Base-by-base conservation (phyloP, 2,888 invertebrate species). In the Geophilus truncorum region DNA sequence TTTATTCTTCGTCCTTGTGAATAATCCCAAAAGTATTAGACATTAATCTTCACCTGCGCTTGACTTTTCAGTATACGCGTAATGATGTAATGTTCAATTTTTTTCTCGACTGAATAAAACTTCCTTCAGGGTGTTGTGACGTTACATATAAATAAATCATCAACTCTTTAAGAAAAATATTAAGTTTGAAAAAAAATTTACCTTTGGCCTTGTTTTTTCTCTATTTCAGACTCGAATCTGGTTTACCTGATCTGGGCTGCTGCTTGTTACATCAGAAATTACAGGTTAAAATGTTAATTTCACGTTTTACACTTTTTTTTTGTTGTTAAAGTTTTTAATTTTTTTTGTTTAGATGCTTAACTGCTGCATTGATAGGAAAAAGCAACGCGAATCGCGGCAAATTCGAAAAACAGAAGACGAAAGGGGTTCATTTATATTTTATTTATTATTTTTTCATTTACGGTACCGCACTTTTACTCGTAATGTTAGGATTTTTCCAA, bases 181-280 rank as follows among this genome's bases (percentile, higher is more conserved):
- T n/a, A n/a, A 9, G 6, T 12, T 36, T 36, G 6, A 9, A 9
- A 51, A 51, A 51, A 51, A 18, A 51, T 5, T 51, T 15, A 51
- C 51, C 51, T 51, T 51, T 51, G 15, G 51, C 51, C 15, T 51
- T 77, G 5, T 77, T 77, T 77, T 76, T 6, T 76, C 21, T 83
- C 77, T 77, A 85, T 90, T 88, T 83, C 89, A 95, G 95, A 84
- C 89, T 96, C 81, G 90, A 92, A n/a, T 88, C 90, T 77, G 95
- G 95, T 12, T 90, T 91, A 84, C 97, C 97, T 0, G 96, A 97
- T 87, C 92, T 94, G 62, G 92, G 94, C 81, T 93, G 94, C 7
- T 96, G 97, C 86, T 89, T 98, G 70, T 89, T 99, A 15, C 94
- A 98, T 88, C 97, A 99, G 88, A 98, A 98, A 87, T 90, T 99